Evolutionary conservation across 2,888 invertebrate species (phyloP).

Genomic region (Vannuccia rotundouncinata): DNA sequence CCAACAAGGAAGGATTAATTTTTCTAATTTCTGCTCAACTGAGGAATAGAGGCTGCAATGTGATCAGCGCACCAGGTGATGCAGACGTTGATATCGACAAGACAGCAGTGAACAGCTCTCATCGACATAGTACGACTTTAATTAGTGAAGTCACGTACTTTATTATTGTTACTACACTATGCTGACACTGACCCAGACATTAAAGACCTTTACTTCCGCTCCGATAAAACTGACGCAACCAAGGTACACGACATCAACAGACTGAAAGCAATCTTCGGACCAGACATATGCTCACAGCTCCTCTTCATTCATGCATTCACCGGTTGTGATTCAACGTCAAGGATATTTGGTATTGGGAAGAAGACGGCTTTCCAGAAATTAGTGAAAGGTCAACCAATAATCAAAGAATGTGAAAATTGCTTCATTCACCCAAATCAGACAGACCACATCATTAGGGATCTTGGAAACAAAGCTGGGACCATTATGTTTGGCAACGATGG

Average conservation of each 20-base stretch:
- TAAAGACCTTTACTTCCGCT: background rate
- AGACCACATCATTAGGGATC: no score
- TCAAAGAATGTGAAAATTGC: no score
- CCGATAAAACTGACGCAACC: background rate
- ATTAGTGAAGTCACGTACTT: conserved; percentile 16
- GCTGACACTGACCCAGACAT: no score
- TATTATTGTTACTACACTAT: no score
- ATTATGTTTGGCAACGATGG: no score
- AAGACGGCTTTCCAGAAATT: no score
- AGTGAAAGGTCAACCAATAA: no score
- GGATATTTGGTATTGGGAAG: conserved; percentile 21
- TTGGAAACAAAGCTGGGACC: no score
- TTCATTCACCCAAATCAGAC: no score
- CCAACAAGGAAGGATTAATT: conserved; percentile 40
- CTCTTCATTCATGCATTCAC: conserved; percentile 19
- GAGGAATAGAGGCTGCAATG: conserved; percentile 33
- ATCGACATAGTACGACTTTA: background rate
- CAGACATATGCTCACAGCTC: background rate
- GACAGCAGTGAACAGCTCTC: background rate
- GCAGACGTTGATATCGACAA: conserved; percentile 14
- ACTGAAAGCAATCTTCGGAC: conserved; percentile 5
- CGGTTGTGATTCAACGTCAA: conserved; percentile 3
- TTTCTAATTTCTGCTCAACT: conserved; percentile 37
- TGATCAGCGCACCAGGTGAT: conserved; percentile 32
- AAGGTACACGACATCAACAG: background rate